Percentiles rank a stretch among this genome's conserved stretches.
Evolutionary conservation across 30 jellyfish, hydroid and myxozoan species (phyloP).

Genomic region (Hydractinia echinata): DNA sequence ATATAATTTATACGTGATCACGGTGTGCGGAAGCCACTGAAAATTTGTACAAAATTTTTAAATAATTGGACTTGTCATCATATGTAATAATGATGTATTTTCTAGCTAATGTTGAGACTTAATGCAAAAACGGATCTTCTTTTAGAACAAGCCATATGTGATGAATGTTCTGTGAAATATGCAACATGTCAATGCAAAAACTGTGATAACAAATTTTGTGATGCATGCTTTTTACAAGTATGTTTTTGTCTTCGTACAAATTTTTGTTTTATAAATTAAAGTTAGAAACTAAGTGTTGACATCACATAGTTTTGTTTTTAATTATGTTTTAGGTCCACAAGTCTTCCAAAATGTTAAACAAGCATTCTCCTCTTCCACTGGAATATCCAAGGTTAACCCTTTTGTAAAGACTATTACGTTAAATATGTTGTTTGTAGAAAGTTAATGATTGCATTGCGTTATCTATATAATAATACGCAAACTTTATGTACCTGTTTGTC

Average conservation of each 20-base stretch:
- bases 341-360: slow-evolving; percentile 47
- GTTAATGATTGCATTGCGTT: too few relatives aligned
- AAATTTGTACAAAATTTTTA: too few relatives aligned
- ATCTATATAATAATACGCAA: too few relatives aligned
- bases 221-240: slow-evolving; percentile 51
- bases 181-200: slow-evolving; percentile 62
- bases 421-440: too few relatives aligned
- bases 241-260: not conserved
- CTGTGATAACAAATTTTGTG: slow-evolving; percentile 60
- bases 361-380: slow-evolving; percentile 56
- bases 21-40: too few relatives aligned
- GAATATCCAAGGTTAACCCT: slow-evolving; percentile 47
- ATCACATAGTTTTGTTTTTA: not conserved
- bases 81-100: not conserved
- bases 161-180: slow-evolving; percentile 37
- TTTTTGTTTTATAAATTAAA: not conserved
- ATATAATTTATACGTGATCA: too few relatives aligned
- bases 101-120: not conserved
- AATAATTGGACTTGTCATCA: too few relatives aligned
- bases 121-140: not conserved
- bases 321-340: slow-evolving; percentile 37
- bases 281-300: not conserved
- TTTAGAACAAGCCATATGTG: slow-evolving; percentile 17
- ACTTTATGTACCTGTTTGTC: too few relatives aligned
- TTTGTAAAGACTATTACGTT: too few relatives aligned